Evolutionary conservation across 2,797 vertebrate genomes (phyloP).

Genomic region (Sebastes paucispinis): DNA sequence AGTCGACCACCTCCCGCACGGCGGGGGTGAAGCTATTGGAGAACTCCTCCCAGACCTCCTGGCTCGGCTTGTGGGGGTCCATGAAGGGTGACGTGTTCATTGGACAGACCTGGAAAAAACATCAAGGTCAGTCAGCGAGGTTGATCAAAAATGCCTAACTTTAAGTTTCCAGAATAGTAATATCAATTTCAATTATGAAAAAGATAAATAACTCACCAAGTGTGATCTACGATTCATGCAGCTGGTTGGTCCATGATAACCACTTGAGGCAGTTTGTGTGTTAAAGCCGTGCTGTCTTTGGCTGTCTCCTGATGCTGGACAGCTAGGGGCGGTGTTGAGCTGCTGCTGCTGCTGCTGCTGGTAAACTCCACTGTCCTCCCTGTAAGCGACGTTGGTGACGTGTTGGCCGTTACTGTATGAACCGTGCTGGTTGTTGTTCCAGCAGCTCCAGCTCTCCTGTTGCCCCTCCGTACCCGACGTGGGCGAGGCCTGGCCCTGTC

Average conservation of each 20-base stretch:
- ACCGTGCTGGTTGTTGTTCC: slow-evolving; percentile 75
- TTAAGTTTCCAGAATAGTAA: background rate
- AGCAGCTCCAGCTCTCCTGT: slow-evolving; percentile 70
- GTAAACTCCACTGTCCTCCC: slow-evolving; percentile 76
- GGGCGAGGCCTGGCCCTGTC: slow-evolving; percentile 49
- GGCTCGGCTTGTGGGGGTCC: slow-evolving; percentile 91
- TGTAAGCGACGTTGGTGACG: slow-evolving; percentile 79
- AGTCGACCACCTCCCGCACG: slow-evolving; percentile 97
- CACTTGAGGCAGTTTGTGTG: slow-evolving; percentile 61
- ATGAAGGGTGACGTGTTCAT: slow-evolving; percentile 93
- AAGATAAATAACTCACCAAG: slow-evolving; percentile 56
- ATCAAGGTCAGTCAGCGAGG: background rate
- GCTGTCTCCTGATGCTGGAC: slow-evolving; percentile 78
- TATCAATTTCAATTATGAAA: background rate
- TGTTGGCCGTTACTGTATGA: slow-evolving; percentile 60
- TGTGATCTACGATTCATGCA: slow-evolving; percentile 54
- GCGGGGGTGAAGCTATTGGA: slow-evolving; percentile 97
- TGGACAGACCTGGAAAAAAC: slow-evolving; percentile 88
- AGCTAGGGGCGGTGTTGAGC: slow-evolving; percentile 76
- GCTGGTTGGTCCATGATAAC: slow-evolving; percentile 56
- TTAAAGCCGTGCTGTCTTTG: slow-evolving; percentile 65
- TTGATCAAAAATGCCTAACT: background rate
- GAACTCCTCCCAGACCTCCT: slow-evolving; percentile 99
- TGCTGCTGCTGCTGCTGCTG: slow-evolving; percentile 60
- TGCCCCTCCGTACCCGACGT: slow-evolving; percentile 57